These are phyloP conservation scores for Drosophila eugracilis DNA, from an alignment of 1,140 invertebrate genomes.

Conservation along the genomic window DNA sequence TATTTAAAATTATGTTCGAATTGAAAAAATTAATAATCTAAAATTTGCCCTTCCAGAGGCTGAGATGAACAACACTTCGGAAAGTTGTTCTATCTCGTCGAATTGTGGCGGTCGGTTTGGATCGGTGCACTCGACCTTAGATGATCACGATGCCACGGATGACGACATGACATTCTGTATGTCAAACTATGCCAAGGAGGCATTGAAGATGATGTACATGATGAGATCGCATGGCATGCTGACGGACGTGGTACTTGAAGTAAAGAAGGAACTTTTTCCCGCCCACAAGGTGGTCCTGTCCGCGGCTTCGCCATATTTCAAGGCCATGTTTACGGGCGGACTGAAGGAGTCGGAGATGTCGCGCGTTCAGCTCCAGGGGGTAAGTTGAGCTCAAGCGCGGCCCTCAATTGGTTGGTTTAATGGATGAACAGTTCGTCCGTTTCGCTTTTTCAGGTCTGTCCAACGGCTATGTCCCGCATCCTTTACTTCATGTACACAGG, in stretches of 20 bases:
- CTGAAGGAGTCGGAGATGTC: conserved; percentile 95
- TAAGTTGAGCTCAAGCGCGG: conserved; percentile 81
- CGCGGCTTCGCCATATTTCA: conserved; percentile 97
- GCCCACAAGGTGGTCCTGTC: conserved; percentile 97
- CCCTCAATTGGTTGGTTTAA: conserved; percentile 61
- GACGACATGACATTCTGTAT: conserved; percentile 94
- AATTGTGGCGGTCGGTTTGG: conserved; percentile 56
- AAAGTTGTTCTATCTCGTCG: conserved; percentile 54
- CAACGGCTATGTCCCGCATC: conserved; percentile 92
- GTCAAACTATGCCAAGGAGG: conserved; percentile 93
- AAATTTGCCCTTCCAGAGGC: conserved; percentile 45
- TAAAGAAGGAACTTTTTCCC: conserved; percentile 93
- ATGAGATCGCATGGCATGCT: conserved; percentile 95
- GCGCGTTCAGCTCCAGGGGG: conserved; percentile 93
- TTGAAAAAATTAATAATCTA: not conserved
- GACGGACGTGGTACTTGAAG: conserved; percentile 94
- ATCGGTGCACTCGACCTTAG: conserved; percentile 50
- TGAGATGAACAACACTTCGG: conserved; percentile 71
- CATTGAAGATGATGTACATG: conserved; percentile 95
- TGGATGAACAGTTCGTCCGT: conserved; percentile 67
- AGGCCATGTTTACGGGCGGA: conserved; percentile 97
- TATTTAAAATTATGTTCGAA: too few species aligned
- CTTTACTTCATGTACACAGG: conserved; percentile 97
- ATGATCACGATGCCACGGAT: conserved; percentile 79
- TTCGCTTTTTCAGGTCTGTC: conserved; percentile 86